Conservation (phyloP, 2,888 invertebrate genomes). For the Chrysolina americana region DNA sequence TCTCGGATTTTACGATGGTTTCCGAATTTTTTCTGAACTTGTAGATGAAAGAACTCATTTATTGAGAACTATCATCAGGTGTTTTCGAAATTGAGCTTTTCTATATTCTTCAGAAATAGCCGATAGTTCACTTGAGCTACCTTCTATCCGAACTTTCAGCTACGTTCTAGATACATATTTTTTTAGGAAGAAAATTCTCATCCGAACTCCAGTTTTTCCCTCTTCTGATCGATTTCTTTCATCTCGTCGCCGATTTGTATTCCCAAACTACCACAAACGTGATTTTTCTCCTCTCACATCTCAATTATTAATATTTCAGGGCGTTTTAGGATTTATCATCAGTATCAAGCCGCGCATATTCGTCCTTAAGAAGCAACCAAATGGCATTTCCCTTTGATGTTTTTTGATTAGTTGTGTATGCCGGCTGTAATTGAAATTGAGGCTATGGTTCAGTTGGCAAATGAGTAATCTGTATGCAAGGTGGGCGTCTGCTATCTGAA, state of each 20-base stretch:
- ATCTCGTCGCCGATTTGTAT: neutral
- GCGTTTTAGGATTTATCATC: neutral
- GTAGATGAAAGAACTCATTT: no score
- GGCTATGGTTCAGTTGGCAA: conserved; percentile 64
- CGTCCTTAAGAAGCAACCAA: conserved; percentile 51
- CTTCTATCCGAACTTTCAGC: no score
- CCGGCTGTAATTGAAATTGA: conserved; percentile 66
- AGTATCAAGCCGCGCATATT: conserved; percentile 35
- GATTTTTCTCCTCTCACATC: neutral
- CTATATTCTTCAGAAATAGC: no score
- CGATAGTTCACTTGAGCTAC: no score
- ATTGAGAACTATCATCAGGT: neutral
- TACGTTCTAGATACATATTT: no score
- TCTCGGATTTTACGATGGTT: no score
- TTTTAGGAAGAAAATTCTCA: neutral
- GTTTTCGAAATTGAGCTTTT: neutral
- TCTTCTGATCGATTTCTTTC: neutral
- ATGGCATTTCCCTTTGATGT: conserved; percentile 66
- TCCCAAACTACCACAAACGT: neutral
- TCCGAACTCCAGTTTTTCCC: neutral
- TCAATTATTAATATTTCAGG: neutral
- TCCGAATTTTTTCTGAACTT: no score
- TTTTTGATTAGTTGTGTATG: conserved; percentile 66
- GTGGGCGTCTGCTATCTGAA: conserved; percentile 56
- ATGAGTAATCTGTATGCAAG: conserved; percentile 68